Conservation (phyloP, 2,797 vertebrate species). For the Emys orbicularis region DNA sequence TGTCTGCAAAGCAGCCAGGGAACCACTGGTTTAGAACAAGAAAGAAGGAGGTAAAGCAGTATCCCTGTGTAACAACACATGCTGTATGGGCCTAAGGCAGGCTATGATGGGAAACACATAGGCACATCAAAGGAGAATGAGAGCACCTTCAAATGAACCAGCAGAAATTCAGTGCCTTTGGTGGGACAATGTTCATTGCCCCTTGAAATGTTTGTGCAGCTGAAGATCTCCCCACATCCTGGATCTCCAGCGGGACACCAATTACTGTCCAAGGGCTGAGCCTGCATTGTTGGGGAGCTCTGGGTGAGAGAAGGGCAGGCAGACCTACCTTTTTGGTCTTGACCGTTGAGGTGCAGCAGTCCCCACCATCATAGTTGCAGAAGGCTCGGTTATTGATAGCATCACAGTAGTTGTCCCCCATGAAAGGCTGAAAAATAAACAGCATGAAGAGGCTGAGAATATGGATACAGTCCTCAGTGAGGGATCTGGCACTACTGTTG, state of each 20-base stretch:
- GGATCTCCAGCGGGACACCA: background rate
- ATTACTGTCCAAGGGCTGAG: background rate
- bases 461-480: background rate
- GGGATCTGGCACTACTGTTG: too few species aligned
- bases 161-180: background rate
- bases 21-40: background rate
- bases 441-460: conserved; percentile 1
- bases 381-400: conserved; percentile 97
- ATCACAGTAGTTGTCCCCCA: conserved; percentile 99
- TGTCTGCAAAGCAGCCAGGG: background rate
- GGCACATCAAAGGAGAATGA: background rate
- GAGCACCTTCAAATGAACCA: background rate
- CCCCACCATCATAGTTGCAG: conserved; percentile 97
- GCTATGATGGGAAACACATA: background rate
- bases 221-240: background rate
- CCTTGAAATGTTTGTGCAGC: background rate
- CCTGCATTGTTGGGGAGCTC: conserved; percentile 48
- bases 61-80: background rate
- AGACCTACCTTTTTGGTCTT: conserved; percentile 95
- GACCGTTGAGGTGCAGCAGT: conserved; percentile 97
- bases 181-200: background rate
- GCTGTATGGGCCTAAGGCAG: background rate
- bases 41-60: background rate
- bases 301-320: background rate
- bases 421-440: conserved; percentile 85